Evolutionary conservation across 2,113 vertebrate species (phyloP), one percentile per base, ranked within the genome.

Genomic region (human): DNA sequence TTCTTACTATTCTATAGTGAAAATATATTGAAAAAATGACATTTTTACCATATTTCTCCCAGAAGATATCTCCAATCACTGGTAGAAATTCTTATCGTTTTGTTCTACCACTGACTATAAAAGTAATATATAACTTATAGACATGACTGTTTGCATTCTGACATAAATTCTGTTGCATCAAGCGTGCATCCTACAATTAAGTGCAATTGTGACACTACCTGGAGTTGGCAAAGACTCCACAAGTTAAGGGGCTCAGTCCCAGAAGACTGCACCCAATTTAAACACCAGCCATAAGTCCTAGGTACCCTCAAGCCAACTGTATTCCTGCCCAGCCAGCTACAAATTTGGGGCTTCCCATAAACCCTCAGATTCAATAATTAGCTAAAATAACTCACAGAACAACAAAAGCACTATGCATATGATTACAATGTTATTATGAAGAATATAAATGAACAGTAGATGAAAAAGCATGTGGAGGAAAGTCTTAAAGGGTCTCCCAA

Each of bases 121-220:
- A 64, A 55, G 6, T 59, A n/a, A n/a, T 27, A 20, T 22, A 35
- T 38, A 52, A 61, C 10, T 68, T 70, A 32, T 3, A 82, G 57
- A 30, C 43, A 48, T 32, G 35, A 43, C 10, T 48, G 13, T 32
- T 66, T 79, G 45, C 35, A 85, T 57, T 79, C 52, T 84, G 45
- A 72, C 16, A 81, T 20, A 13, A 45, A 7, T 18, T 91, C 43
- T 72, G 18, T 40, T 10, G 12, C 35, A 38, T 6, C 3, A 35
- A 23, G 43, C 30, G 23, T 18, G 9, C 8, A 8, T 23, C 40
- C 12, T 48, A 30, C 5, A 8, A 7, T 30, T 38, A 8, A 20
- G 0, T 30, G 75, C 10, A 25, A 1, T 43, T 38, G 12, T 30
- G 48, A 85, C 35, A 8, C n/a, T 14, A 6, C 5, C 2, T 2